Base-by-base conservation (phyloP, 2,888 invertebrate genomes). In the Drosophila incognita region DNA sequence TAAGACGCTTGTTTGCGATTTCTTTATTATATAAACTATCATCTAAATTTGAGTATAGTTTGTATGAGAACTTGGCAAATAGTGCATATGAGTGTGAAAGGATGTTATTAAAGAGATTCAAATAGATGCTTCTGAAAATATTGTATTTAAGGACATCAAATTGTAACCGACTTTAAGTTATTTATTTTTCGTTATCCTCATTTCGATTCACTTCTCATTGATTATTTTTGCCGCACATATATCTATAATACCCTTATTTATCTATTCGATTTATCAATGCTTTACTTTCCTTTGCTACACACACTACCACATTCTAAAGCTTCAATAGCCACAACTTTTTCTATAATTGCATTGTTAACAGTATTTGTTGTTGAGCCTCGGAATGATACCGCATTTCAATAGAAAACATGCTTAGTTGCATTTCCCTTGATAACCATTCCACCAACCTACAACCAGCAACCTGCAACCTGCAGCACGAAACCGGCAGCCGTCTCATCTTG, bases 311-410 rank as follows among this genome's bases (percentile, higher is more conserved):
- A 24, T 24, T 24, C 13, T 11, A 33, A 38, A 40, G 29, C 31
- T 57, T 60, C 11, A 6, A 29, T 24, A 60, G 53, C 57, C 36
- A 63, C 63, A 72, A 64, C 46, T 51, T 46, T 67, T 67, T 74
- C 31, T 48, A 73, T 76, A 79, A 79, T 59, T 60, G 76, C 76
- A 66, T 79, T 79, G 76, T 76, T 60, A 29, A 59, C 58, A 62
- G 60, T 66, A 72, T 69, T 72, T 76, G 68, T 57, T 69, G 60
- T 65, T 29, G 61, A 42, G 61, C 54, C 60, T 57, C 38, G 36
- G 36, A 72, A 79, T 69, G 79, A 79, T 72, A 38, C 72, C 58
- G 68, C 76, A 76, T 52, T 68, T 75, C 63, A 64, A 66, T 67
- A 35, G 42, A 63, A 74, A 63, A 53, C 59, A 63, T 59, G 56